Evolutionary conservation across 2,797 vertebrate genomes (phyloP).

Genomic region (Acanthis flammea): DNA sequence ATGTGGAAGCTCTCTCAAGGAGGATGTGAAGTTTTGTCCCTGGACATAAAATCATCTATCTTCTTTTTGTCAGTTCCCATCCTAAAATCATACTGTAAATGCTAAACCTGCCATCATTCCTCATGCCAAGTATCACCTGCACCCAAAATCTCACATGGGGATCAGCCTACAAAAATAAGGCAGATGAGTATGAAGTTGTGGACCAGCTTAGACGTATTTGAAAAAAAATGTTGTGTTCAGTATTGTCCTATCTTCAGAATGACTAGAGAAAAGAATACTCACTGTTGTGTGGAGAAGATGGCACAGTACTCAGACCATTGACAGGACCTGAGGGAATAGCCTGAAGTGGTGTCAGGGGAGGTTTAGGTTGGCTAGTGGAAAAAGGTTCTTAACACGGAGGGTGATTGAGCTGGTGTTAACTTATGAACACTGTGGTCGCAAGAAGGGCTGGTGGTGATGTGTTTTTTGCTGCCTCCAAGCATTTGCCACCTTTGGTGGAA

Average conservation of each 20-base stretch:
- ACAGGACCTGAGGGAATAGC: background rate
- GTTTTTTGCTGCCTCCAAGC: background rate
- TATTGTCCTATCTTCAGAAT: background rate
- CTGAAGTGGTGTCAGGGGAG: background rate
- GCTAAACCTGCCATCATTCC: background rate
- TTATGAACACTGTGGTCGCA: rapidly evolving
- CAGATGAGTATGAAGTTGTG: background rate
- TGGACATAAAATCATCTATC: background rate
- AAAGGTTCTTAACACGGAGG: background rate
- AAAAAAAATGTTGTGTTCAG: background rate
- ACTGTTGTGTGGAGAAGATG: background rate
- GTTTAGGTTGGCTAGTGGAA: background rate
- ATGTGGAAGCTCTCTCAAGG: background rate
- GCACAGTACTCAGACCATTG: background rate
- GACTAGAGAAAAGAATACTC: background rate
- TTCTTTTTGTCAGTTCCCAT: background rate
- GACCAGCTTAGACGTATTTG: background rate
- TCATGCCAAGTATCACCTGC: background rate
- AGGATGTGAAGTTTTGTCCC: background rate
- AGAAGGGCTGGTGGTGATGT: background rate
- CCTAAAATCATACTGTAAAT: background rate
- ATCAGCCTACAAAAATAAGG: background rate
- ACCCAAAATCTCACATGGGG: background rate
- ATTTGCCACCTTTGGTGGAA: background rate
- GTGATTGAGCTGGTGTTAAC: background rate